A percentile compares a stretch with the other conserved stretches of the same genome.
Conservation (phyloP, 2,113 vertebrate species). For the Cinclus cinclus region DNA sequence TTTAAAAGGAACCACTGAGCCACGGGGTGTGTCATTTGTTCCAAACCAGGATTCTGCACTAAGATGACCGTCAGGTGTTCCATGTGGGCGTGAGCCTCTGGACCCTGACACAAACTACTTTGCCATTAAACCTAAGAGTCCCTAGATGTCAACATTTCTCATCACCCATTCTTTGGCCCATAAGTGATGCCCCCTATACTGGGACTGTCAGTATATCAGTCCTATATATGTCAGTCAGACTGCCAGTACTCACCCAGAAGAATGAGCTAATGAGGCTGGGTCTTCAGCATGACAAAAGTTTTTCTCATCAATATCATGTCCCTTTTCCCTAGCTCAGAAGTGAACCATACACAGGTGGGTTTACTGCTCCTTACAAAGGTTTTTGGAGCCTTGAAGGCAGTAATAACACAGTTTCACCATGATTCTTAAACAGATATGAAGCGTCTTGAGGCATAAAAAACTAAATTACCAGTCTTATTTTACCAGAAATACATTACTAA, state of each 20-base stretch:
- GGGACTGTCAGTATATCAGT: neutral
- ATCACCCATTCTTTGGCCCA: neutral
- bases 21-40: neutral
- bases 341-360: neutral
- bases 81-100: neutral
- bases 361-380: neutral
- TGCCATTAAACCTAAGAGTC: neutral
- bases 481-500: neutral
- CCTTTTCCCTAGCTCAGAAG: neutral
- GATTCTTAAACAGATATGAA: neutral
- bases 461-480: neutral
- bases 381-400: neutral
- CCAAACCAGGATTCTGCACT: neutral
- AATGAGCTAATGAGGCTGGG: neutral
- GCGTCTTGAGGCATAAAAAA: neutral
- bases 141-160: neutral
- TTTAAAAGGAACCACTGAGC: neutral
- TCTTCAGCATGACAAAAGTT: neutral
- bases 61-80: neutral
- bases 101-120: neutral
- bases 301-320: neutral
- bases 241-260: neutral
- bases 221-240: neutral
- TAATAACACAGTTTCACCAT: neutral
- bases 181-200: neutral